phyloP scores from a whole-genome alignment of 2,797 vertebrate species.

The Psittacula echo region DNA sequence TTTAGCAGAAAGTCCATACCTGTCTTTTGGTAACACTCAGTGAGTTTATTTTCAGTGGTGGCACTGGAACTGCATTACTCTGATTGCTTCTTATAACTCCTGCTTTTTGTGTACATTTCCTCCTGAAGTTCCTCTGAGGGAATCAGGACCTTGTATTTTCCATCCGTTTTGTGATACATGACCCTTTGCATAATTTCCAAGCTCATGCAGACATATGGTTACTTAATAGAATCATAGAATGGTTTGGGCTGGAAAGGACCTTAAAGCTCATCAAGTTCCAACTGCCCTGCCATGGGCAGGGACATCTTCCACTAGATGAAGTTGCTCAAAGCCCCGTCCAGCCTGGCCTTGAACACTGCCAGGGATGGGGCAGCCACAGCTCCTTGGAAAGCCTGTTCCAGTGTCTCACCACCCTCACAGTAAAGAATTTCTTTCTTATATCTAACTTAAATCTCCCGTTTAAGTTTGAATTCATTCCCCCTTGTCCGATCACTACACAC shows the following conservation, averaged over 20 bases:
- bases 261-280: background rate
- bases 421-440: background rate
- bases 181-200: background rate
- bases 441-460: background rate
- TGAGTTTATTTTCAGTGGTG: background rate
- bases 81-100: background rate
- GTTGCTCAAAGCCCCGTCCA: background rate
- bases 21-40: background rate
- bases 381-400: background rate
- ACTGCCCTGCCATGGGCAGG: background rate
- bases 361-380: background rate
- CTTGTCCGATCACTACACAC: background rate
- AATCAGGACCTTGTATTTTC: background rate
- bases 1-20: background rate
- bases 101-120: background rate
- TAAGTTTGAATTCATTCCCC: background rate
- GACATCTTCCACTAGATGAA: background rate
- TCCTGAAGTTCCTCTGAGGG: background rate
- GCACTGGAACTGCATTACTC: background rate
- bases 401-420: background rate
- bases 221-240: background rate
- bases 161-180: background rate
- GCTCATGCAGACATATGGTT: background rate
- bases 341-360: background rate
- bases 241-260: background rate